phyloP scores from a whole-genome alignment of 2,797 vertebrate genomes.

The Telmatherina bonti region DNA sequence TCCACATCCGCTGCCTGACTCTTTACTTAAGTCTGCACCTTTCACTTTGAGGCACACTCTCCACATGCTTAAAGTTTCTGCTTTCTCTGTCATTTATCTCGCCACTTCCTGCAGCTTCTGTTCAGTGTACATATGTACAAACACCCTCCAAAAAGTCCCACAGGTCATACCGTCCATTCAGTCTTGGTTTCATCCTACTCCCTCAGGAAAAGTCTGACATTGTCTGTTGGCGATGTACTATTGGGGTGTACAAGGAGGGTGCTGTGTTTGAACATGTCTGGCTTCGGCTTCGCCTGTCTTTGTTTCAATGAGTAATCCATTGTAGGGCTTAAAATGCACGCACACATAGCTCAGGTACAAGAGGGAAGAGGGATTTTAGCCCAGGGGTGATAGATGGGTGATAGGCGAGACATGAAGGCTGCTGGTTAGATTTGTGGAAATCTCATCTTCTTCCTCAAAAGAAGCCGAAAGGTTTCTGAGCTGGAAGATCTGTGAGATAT shows the following conservation, averaged over 20 bases:
- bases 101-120: constrained; percentile 49
- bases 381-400: constrained; percentile 47
- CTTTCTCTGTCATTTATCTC: constrained; percentile 36
- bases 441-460: constrained; percentile 32
- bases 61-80: constrained; percentile 26
- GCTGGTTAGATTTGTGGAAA: constrained; percentile 24
- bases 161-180: constrained; percentile 49
- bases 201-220: constrained; percentile 60
- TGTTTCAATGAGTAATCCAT: constrained; percentile 79
- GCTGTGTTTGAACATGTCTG: constrained; percentile 80
- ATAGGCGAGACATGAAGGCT: constrained; percentile 33
- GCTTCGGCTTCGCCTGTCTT: constrained; percentile 63
- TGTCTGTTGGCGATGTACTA: constrained; percentile 63
- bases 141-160: constrained; percentile 20
- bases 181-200: constrained; percentile 51
- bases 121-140: constrained; percentile 24
- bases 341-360: constrained; percentile 44
- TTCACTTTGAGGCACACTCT: constrained; percentile 52
- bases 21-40: constrained; percentile 31
- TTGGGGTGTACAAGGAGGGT: constrained; percentile 8
- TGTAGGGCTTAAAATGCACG: constrained; percentile 55
- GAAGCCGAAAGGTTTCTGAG: background rate
- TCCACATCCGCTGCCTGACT: constrained; percentile 46
- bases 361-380: constrained; percentile 45
- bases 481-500: constrained; percentile 17